Evolutionary conservation across 1,140 invertebrate species (phyloP).

Genomic region (Drosophila oshimai): DNA sequence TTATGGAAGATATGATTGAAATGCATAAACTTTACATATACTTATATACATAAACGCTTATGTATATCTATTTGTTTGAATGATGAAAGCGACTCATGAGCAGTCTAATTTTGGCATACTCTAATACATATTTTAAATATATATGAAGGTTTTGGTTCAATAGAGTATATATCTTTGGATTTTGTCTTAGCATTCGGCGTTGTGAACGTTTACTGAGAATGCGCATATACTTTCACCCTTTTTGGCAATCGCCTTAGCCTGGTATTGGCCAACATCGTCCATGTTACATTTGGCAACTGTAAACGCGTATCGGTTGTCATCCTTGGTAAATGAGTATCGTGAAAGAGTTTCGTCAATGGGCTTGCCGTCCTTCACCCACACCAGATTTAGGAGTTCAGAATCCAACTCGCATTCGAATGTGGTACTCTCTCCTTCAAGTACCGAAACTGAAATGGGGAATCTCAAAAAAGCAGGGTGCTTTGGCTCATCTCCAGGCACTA

Average conservation of each 20-base stretch:
- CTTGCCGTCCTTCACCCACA: conserved; percentile 96
- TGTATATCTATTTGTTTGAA: background rate
- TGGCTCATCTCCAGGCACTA: conserved; percentile 93
- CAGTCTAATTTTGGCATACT: conserved; percentile 28
- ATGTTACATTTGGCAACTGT: conserved; percentile 89
- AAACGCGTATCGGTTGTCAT: conserved; percentile 90
- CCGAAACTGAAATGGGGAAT: conserved; percentile 94
- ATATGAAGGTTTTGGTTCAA: background rate
- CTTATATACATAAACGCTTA: conserved; percentile 2
- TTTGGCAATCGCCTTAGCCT: conserved; percentile 92
- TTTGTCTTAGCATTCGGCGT: conserved; percentile 31
- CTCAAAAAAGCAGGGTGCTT: conserved; percentile 92
- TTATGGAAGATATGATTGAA: conserved; percentile 2
- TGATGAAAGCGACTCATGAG: conserved; percentile 23
- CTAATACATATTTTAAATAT: background rate
- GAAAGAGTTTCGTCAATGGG: conserved; percentile 89
- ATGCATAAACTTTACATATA: conserved; percentile 28
- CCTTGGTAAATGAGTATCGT: conserved; percentile 91
- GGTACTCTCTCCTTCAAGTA: conserved; percentile 91
- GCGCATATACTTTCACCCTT: conserved; percentile 91
- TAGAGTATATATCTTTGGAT: background rate
- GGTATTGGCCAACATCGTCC: conserved; percentile 95
- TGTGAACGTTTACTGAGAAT: conserved; percentile 92
- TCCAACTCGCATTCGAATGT: conserved; percentile 85
- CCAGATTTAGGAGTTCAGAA: conserved; percentile 85